Evolutionary conservation across 2,888 invertebrate species (phyloP), one percentile per base, ranked within the genome.

Genomic region (Timema podura): DNA sequence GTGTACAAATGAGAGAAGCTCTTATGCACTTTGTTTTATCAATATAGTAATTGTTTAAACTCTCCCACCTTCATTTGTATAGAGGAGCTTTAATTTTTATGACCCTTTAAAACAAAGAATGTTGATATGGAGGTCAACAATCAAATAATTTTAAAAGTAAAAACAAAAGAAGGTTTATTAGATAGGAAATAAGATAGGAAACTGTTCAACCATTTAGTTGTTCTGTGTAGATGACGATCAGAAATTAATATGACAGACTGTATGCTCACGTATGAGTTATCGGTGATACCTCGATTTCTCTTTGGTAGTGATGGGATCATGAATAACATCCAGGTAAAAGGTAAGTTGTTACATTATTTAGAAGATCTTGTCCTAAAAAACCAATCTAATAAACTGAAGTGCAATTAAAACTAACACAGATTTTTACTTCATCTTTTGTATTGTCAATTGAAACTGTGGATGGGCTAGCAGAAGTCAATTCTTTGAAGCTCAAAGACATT

Each of bases 161-260:
- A 61, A 9, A 61, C 61, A 61, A 61, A 61, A 45, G 61, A 15
- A 16, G 61, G 13, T 61, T 15, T 30, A 45, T 61, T 45, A 61
- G 30, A 61, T 8, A 2, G 5, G 61, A 61, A 61, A 30, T 30
- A 30, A 30, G 30, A 30, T 30, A n/a, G 30, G 30, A 30, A 30
- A 30, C 30, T 30, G 30, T 30, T 30, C 30, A 30, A 30, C 30
- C 30, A 30, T 30, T 30, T 30, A 30, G 30, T 30, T 30, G 30
- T 30, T 30, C 30, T 30, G 30, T 30, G 30, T 30, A 30, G 30
- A 30, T 30, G 3, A 30, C 30, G 30, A 30, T 30, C 30, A 30
- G 30, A 30, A 30, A 30, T 2, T 30, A 30, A 30, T 7, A 61
- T 61, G 45, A 61, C 6, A 16, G 13, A 16, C 30, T 61, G 61